These are phyloP conservation scores for Microtus californicus DNA, from an alignment of 2,797 vertebrate genomes.

Conservation along the genomic window DNA sequence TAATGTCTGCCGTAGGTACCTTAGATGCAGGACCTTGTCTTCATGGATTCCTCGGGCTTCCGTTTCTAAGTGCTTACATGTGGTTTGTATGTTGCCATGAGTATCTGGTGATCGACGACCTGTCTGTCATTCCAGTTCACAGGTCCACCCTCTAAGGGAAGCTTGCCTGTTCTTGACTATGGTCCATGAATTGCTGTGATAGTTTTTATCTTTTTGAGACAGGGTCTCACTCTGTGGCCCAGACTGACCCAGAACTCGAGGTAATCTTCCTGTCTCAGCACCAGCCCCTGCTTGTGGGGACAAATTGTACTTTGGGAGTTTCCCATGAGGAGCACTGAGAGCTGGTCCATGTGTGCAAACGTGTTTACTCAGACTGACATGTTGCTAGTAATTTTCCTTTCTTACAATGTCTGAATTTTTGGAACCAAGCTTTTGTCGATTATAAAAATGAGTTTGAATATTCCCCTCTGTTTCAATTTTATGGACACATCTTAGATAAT, in stretches of 20 bases:
- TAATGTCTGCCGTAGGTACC: not conserved
- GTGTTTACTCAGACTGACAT: not conserved
- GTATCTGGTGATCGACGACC: not conserved
- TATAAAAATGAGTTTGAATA: conserved; percentile 47
- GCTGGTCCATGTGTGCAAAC: not conserved
- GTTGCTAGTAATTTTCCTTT: not conserved
- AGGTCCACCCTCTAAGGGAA: not conserved
- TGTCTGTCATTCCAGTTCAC: not conserved
- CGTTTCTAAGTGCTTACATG: not conserved
- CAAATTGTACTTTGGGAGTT: not conserved
- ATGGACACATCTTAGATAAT: not conserved
- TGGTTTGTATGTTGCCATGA: not conserved
- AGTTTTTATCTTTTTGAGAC: not conserved
- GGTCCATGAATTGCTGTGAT: not conserved
- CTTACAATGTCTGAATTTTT: not conserved
- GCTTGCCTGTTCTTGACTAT: not conserved
- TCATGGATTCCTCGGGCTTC: not conserved
- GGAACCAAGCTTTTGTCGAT: not conserved
- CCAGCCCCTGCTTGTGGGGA: not conserved
- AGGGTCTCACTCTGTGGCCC: not conserved
- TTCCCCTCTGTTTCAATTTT: not conserved
- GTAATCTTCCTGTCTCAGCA: not conserved
- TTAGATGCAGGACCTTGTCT: not conserved
- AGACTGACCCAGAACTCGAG: not conserved
- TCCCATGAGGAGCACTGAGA: not conserved